phyloP scores from a whole-genome alignment of 35 echinoderm and acorn worm species.

The Ptychodera flava region DNA sequence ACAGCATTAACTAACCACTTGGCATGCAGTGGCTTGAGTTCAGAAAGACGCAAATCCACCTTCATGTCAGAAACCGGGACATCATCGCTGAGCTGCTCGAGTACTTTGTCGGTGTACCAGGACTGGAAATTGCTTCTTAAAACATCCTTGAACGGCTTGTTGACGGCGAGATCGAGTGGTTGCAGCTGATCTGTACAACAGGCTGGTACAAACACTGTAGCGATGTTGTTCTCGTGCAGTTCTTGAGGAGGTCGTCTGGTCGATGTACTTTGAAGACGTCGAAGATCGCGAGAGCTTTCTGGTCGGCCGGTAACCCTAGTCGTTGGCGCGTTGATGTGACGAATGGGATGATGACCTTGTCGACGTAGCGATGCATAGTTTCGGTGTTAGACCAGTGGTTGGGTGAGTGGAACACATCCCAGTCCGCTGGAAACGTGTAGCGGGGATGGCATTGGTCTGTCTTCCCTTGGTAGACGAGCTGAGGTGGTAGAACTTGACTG shows the following conservation, averaged over 20 bases:
- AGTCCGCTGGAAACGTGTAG: conserved; percentile 12
- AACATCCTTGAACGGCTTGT: conserved; percentile 14
- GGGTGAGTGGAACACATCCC: conserved; percentile 26
- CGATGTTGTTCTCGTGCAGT: background rate
- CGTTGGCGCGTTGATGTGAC: background rate
- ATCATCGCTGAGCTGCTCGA: background rate
- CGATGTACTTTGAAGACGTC: conserved; percentile 28
- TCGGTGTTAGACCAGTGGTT: conserved; percentile 33
- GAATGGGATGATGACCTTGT: conserved; percentile 25
- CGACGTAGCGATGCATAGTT: conserved; percentile 28
- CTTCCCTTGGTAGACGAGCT: conserved; percentile 31
- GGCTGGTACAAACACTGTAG: conserved; percentile 19
- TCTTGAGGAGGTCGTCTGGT: background rate
- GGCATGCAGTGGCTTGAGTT: conserved; percentile 25
- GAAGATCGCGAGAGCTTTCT: conserved; percentile 17
- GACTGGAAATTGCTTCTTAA: conserved; percentile 6
- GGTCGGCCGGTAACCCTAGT: background rate
- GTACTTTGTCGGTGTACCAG: conserved; percentile 28
- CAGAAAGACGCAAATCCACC: conserved; percentile 19
- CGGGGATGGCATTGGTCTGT: conserved; percentile 24
- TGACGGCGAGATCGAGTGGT: conserved; percentile 19
- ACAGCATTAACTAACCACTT: too few relatives aligned
- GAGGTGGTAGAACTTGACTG: conserved; percentile 18
- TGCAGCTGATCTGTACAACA: conserved; percentile 24
- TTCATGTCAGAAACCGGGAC: too few relatives aligned